Percentiles rank a stretch among this genome's conserved stretches.
These are phyloP conservation scores for Nephotettix cincticeps DNA, from an alignment of 1,140 invertebrate species.

Conservation along the genomic window DNA sequence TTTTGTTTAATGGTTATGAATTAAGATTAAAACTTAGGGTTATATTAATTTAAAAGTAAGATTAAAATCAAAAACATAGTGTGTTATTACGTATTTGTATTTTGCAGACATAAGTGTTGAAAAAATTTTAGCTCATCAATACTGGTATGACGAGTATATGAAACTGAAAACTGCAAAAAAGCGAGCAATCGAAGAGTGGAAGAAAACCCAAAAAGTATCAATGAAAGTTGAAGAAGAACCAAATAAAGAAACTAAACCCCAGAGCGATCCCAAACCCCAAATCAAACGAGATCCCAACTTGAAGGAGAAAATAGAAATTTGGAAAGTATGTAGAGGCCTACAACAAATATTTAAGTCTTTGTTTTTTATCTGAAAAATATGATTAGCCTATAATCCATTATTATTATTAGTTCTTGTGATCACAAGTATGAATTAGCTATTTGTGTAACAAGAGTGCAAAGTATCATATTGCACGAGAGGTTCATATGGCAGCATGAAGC, in stretches of 20 bases:
- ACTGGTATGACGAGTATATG: not conserved
- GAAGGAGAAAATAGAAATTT: slow-evolving; percentile 15
- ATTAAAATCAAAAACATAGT: too few species aligned
- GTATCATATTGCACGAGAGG: too few species aligned
- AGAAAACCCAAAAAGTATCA: not conserved
- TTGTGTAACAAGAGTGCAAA: too few species aligned
- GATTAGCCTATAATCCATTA: too few species aligned
- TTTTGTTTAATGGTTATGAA: not conserved
- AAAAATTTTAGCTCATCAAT: not conserved
- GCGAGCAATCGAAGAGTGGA: slow-evolving; percentile 1
- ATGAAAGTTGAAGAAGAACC: not conserved
- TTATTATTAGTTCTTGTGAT: too few species aligned
- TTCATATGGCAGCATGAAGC: too few species aligned
- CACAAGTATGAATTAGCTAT: too few species aligned
- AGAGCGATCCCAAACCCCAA: not conserved
- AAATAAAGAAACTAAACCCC: not conserved
- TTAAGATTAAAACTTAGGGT: not conserved
- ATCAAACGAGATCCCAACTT: not conserved
- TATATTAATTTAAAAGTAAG: too few species aligned
- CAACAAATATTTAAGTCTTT: not conserved
- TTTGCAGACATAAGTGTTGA: slow-evolving; percentile 3
- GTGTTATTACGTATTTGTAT: too few species aligned
- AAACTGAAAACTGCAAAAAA: not conserved
- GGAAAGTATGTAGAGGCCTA: not conserved
- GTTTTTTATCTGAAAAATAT: too few species aligned